A percentile compares a stretch with the other conserved stretches of the same genome.
Evolutionary conservation across 2,797 vertebrate genomes (phyloP).

Genomic region (Eidolon dupreanum): DNA sequence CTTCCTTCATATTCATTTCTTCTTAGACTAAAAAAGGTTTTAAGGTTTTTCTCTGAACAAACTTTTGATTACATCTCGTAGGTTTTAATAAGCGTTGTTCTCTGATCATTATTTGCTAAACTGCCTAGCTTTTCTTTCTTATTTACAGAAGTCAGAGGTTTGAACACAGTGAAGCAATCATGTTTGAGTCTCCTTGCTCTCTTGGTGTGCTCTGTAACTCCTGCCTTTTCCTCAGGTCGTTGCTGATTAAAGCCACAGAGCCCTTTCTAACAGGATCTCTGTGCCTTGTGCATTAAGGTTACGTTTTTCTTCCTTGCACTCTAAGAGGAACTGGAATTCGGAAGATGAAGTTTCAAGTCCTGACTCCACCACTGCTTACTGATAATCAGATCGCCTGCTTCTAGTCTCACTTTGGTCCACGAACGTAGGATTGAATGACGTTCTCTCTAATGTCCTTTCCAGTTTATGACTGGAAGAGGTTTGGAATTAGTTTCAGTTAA

Average conservation of each 20-base stretch:
- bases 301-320: not conserved
- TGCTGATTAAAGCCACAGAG: not conserved
- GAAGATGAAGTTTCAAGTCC: not conserved
- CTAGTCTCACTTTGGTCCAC: not conserved
- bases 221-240: not conserved
- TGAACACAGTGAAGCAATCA: not conserved
- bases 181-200: not conserved
- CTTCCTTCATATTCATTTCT: not conserved
- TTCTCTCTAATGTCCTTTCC: not conserved
- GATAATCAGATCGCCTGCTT: not conserved
- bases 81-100: not conserved
- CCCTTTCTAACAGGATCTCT: not conserved
- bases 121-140: not conserved
- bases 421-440: not conserved
- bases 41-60: not conserved
- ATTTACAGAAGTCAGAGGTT: not conserved
- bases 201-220: not conserved
- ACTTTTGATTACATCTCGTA: not conserved
- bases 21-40: not conserved
- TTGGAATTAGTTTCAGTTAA: slow-evolving; percentile 24
- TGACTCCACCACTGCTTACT: not conserved
- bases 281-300: not conserved
- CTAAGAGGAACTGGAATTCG: slow-evolving; percentile 23
- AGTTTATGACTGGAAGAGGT: not conserved
- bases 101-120: not conserved